Evolutionary conservation across 1,140 invertebrate genomes (phyloP).

Genomic region (Coptotermes formosanus): DNA sequence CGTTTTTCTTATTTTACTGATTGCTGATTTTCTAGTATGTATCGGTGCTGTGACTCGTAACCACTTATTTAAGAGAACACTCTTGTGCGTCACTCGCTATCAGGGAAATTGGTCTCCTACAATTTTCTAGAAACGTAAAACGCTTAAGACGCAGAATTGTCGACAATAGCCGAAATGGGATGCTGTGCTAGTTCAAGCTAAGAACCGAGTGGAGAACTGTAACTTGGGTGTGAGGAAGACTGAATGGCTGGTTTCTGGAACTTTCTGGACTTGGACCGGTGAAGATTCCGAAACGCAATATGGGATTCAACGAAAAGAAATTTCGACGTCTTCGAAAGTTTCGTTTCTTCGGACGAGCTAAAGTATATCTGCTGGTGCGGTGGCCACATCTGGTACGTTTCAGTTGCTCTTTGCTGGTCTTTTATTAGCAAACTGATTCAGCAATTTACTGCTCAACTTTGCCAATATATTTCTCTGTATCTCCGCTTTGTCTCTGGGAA

Average conservation of each 20-base stretch:
- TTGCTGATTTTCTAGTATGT: too few species aligned
- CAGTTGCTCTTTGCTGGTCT: constrained; percentile 15
- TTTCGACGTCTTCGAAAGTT: constrained; percentile 57
- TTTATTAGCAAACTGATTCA: constrained; percentile 23
- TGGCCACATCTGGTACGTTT: constrained; percentile 59
- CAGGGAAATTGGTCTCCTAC: too few species aligned
- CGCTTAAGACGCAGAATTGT: too few species aligned
- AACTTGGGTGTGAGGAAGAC: not conserved
- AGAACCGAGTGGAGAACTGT: not conserved
- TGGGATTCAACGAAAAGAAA: constrained; percentile 57
- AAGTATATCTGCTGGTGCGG: constrained; percentile 60
- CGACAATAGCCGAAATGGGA: not conserved
- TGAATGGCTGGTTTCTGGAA: not conserved
- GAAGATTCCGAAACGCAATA: not conserved
- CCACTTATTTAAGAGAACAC: too few species aligned
- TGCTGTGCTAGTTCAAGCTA: not conserved
- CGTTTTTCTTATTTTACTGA: too few species aligned
- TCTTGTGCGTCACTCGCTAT: too few species aligned
- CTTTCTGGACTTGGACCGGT: not conserved
- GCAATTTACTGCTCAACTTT: not conserved
- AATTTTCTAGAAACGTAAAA: too few species aligned
- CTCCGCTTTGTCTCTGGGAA: not conserved
- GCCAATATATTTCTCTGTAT: not conserved
- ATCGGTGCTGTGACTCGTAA: too few species aligned
- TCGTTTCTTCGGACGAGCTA: constrained; percentile 62